Evolutionary conservation across 2,113 vertebrate genomes (phyloP), one percentile per base, ranked within the genome.

Genomic region (Hippocampus barbouri): DNA sequence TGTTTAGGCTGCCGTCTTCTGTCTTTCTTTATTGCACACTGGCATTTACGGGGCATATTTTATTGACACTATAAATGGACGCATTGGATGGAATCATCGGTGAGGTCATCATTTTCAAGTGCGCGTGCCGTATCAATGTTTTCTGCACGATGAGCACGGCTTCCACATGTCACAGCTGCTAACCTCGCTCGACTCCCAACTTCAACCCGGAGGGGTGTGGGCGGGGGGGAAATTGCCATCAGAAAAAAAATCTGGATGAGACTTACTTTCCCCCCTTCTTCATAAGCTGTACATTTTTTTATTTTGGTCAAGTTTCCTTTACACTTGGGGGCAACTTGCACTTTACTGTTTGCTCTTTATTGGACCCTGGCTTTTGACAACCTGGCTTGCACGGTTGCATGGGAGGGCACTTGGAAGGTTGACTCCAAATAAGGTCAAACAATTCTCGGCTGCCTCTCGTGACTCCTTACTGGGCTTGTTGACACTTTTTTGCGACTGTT

Each of bases 351-450:
- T 38, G 49, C 18, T 51, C 8, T 51, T 51, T 51, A 51, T 51
- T n/a, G 21, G 21, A 23, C 9, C 7, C 8, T 2, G 16, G 34
- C 34, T 74, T 70, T 53, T 83, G 78, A 81, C 79, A 45, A 27
- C 15, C n/a, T 38, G 27, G 73, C 30, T 54, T 11, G 3, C 34
- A 1, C 69, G 62, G 76, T 54, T 71, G 66, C 60, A 57, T 69
- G 68, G 56, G 41, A 45, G 64, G 51, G 63, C 41, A 73, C 8
- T 5, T 21, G 67, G 43, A 70, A 45, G 65, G 53, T 38, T 61
- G 65, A 5, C 65, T 90, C 90, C 91, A 91, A 91, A 92, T 91
- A 91, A 86, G 91, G 91, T 89, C 85, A 93, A 91, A 90, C 76
- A 90, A 89, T 92, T 92, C 85, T 85, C 88, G 65, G 77, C 74